Base-by-base conservation (phyloP, 2,888 invertebrate species). In the Drosophila mimetica region DNA sequence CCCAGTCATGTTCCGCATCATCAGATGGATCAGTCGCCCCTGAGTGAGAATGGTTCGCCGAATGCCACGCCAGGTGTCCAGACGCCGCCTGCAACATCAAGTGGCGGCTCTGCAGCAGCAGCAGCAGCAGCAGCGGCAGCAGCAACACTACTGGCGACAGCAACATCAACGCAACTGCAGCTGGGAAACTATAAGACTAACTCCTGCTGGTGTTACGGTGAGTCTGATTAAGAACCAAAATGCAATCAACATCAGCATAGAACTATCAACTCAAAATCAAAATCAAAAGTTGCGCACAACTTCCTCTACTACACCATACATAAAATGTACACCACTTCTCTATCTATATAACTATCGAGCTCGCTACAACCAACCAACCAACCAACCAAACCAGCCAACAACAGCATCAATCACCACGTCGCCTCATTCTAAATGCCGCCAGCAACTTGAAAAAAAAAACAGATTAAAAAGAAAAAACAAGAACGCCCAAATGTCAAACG, bases 171-270 rank as follows among this genome's bases (percentile, higher is more conserved):
- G 20, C 41, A 41, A 20, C 63, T 47, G 41, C 50, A 64, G 72
- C 63, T 69, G 70, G 67, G 79, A 75, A 64, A 71, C 75, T 76
- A 67, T 74, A 86, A 83, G 74, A 86, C 86, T 79, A 87, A 91
- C 73, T 90, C 92, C 86, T 91, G 91, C 89, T 91, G 91, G 91
- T 92, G 91, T 89, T 90, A 91, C 90, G 92, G 92, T 92, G 91
- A 92, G 92, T 92, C 89, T 69, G 77, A 83, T 72, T 67, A 58
- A 59, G 48, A 73, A 74, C 78, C 75, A 78, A 77, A 79, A 78
- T 64, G 71, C 71, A 80, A 74, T 84, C 88, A 76, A 76, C 85
- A 75, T 81, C 83, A 79, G 66, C 75, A 77, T 76, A 59, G 67
- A 73, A 79, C 57, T 47, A 65, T 75, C 71, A 37, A n/a, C n/a